Percentiles rank a stretch among this genome's conserved stretches.
Conservation (phyloP, 1,140 invertebrate genomes). For the Bombus pascuorum region DNA sequence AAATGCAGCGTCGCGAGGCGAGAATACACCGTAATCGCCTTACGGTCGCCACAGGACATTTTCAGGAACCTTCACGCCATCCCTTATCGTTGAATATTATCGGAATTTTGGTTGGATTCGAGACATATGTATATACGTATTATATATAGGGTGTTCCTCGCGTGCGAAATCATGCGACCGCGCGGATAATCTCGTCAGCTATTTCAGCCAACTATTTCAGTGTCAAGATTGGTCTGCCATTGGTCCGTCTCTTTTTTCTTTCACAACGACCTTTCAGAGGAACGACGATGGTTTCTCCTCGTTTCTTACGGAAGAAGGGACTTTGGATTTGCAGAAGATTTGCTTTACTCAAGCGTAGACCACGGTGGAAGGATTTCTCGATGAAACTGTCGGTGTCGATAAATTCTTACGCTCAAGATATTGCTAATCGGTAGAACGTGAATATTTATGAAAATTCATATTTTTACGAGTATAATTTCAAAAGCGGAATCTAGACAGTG, state of each 20-base stretch:
- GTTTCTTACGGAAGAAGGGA: neutral
- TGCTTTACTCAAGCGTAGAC: too few species aligned
- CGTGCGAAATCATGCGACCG: slow-evolving; percentile 8
- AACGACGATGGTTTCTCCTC: neutral
- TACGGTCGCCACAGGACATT: slow-evolving; percentile 49
- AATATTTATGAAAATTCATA: too few species aligned
- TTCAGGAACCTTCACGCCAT: slow-evolving; percentile 6
- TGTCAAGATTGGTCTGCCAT: slow-evolving; percentile 24
- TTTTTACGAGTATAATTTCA: too few species aligned
- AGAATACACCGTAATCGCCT: slow-evolving; percentile 44
- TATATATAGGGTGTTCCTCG: neutral
- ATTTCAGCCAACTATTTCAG: too few species aligned
- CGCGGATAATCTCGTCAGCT: slow-evolving; percentile 53
- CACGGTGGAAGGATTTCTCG: too few species aligned
- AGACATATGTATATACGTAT: neutral
- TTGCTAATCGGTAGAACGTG: too few species aligned
- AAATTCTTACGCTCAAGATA: too few species aligned
- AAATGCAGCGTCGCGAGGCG: slow-evolving; percentile 20
- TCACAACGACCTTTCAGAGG: neutral
- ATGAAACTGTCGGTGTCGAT: too few species aligned
- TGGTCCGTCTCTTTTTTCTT: neutral
- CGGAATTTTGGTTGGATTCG: slow-evolving; percentile 3
- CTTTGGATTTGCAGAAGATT: neutral
- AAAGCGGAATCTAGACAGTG: too few species aligned
- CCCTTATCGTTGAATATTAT: slow-evolving; percentile 48